These are phyloP conservation scores for Neopipo cinnamomea DNA, from an alignment of 2,113 vertebrate genomes.

Conservation along the genomic window DNA sequence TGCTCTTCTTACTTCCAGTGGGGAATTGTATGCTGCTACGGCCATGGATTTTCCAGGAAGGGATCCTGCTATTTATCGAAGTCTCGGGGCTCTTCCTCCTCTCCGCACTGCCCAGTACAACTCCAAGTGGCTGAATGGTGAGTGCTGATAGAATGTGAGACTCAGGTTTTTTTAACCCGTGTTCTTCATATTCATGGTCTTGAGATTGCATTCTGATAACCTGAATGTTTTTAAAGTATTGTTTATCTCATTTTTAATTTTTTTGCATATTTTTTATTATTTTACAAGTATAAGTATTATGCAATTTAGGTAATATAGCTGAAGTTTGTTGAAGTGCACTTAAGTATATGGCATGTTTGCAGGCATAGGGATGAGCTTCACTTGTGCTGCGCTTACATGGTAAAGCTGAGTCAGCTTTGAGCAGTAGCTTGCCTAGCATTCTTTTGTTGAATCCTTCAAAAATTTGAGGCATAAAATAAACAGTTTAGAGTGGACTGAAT, in stretches of 20 bases:
- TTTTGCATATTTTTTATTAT: background rate
- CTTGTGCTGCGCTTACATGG: background rate
- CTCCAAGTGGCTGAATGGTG: slow-evolving; percentile 98
- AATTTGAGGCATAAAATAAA: background rate
- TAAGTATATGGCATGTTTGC: background rate
- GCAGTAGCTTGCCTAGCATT: background rate
- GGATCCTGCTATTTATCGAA: slow-evolving; percentile 96
- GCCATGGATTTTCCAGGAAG: slow-evolving; percentile 98
- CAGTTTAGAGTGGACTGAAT: background rate
- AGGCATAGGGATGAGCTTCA: background rate
- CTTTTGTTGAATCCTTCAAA: background rate
- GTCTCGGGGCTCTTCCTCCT: slow-evolving; percentile 88
- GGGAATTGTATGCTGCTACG: slow-evolving; percentile 94
- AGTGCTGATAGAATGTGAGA: background rate
- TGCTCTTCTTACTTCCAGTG: slow-evolving; percentile 91
- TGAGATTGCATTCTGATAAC: background rate
- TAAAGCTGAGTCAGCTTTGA: background rate
- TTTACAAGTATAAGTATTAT: background rate
- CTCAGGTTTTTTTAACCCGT: background rate
- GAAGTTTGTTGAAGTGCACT: background rate
- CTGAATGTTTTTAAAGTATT: background rate
- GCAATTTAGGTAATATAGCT: background rate
- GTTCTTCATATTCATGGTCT: background rate
- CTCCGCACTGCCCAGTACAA: slow-evolving; percentile 97
- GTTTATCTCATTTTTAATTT: background rate